Base-by-base conservation (phyloP, 1,140 invertebrate species). In the Euura saliciscinereae region DNA sequence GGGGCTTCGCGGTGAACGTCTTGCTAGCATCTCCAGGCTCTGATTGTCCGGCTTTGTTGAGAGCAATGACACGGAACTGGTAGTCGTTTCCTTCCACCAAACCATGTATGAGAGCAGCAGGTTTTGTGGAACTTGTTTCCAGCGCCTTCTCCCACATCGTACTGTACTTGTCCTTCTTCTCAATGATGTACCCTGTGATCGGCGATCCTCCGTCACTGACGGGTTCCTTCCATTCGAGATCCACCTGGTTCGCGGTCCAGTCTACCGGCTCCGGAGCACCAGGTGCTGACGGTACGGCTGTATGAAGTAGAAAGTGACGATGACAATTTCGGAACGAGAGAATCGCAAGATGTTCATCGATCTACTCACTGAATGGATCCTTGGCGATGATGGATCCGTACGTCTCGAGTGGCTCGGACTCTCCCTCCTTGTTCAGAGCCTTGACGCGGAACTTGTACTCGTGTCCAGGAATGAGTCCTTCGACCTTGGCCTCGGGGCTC, bases 361-460 rank as follows among this genome's bases (percentile, higher is more conserved):
- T 28, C 28, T 28, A 90, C 92, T 91, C 90, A 96, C 94, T 95
- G 90, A 96, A 99, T 73, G 98, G 98, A 94, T 99, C 97, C 88
- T 98, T 99, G 67, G 98, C 97, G 78, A 98, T 90, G 69, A 98
- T 98, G 28, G 96, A 92, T 71, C 94, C 93, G 77, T 95, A 91
- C 11, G 97, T 98, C 84, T 97, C 96, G 43, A 99, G 88, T n/a
- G 97, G 97, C 82, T 99, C 96, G 28, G 97, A 98, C 87, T 97
- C 96, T 59, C 98, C 98, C 88, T 99, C 96, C 78, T 96, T 97
- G 85, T 99, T 99, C 6, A 99, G 88, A 7, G 98, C 98, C 81
- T 97, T 98, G 2, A 99, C 98, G 72, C 98, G 91, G 92, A 99
- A 99, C 88, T 98, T 96, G 85, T 99, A 99, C 82, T 98, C 96